These are phyloP conservation scores for Chionoecetes opilio DNA, from an alignment of 1,140 invertebrate species.

Conservation along the genomic window DNA sequence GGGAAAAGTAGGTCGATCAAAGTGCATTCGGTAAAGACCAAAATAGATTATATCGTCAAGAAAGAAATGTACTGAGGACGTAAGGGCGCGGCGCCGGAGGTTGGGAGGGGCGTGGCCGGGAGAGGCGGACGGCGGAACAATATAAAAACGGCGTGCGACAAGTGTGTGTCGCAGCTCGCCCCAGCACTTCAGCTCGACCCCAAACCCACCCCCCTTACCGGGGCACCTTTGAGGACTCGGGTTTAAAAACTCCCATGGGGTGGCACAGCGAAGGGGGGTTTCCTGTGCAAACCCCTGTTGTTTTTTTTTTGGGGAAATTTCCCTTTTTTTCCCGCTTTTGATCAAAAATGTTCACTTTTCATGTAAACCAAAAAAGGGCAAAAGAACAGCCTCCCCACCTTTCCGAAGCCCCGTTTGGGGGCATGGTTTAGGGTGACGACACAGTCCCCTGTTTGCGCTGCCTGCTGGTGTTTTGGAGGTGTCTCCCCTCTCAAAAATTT, in stretches of 20 bases:
- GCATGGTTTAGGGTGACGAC: not conserved
- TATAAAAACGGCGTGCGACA: not conserved
- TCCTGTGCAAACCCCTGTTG: not conserved
- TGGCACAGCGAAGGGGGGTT: too few relatives aligned
- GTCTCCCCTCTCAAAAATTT: not conserved
- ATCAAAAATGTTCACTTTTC: not conserved
- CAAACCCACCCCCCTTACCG: not conserved
- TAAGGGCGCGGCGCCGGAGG: not conserved
- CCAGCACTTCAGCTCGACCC: not conserved
- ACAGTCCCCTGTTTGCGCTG: too few relatives aligned
- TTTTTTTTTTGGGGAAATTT: not conserved
- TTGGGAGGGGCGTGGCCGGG: not conserved
- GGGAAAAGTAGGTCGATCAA: not conserved
- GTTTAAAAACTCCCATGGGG: not conserved
- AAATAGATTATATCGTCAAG: slow-evolving; percentile 21
- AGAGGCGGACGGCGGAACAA: not conserved
- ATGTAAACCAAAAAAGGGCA: not conserved
- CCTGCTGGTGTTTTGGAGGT: not conserved
- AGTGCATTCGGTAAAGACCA: not conserved
- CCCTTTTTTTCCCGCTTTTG: not conserved
- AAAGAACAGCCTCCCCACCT: not conserved
- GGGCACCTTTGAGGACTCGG: slow-evolving; percentile 55
- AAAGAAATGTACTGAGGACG: not conserved
- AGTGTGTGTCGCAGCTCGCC: not conserved
- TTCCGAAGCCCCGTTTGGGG: not conserved